Evolutionary conservation across 2,888 invertebrate species (phyloP).

Genomic region (Pteria penguin): DNA sequence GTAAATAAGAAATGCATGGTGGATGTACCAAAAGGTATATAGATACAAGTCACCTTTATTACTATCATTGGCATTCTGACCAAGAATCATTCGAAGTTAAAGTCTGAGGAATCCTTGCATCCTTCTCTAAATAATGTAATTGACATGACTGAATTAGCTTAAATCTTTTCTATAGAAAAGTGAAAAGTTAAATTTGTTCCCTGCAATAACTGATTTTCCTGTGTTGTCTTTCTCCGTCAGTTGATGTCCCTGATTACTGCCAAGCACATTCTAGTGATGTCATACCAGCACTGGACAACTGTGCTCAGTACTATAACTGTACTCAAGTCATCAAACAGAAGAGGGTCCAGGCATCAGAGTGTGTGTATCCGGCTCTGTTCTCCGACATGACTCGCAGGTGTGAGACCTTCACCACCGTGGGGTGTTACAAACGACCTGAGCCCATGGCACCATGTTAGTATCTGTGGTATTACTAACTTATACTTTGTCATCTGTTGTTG

Average conservation of each 20-base stretch:
- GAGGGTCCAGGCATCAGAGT: slow-evolving; percentile 20
- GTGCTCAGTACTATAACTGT: slow-evolving; percentile 53
- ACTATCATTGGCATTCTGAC: too few species aligned
- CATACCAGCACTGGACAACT: slow-evolving; percentile 41
- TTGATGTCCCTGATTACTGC: slow-evolving; percentile 33
- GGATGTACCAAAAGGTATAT: slow-evolving; percentile 4
- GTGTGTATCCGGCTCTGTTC: slow-evolving; percentile 56
- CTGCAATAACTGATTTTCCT: neutral
- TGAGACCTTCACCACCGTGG: slow-evolving; percentile 42
- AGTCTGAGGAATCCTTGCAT: too few species aligned
- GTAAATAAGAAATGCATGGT: slow-evolving; percentile 1
- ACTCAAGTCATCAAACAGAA: slow-evolving; percentile 43
- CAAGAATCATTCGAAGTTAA: too few species aligned
- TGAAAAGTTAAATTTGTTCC: too few species aligned
- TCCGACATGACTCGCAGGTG: slow-evolving; percentile 49
- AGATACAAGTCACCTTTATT: too few species aligned
- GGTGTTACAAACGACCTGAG: slow-evolving; percentile 48
- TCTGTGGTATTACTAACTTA: too few species aligned
- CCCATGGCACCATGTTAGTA: slow-evolving; percentile 59
- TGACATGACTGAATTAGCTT: neutral
- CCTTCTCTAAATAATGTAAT: neutral
- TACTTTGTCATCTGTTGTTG: too few species aligned
- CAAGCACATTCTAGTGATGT: slow-evolving; percentile 29
- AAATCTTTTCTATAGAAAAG: too few species aligned
- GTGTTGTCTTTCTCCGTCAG: too few species aligned